Base-by-base conservation (phyloP, 2,888 invertebrate species). In the Athetis lepigone region DNA sequence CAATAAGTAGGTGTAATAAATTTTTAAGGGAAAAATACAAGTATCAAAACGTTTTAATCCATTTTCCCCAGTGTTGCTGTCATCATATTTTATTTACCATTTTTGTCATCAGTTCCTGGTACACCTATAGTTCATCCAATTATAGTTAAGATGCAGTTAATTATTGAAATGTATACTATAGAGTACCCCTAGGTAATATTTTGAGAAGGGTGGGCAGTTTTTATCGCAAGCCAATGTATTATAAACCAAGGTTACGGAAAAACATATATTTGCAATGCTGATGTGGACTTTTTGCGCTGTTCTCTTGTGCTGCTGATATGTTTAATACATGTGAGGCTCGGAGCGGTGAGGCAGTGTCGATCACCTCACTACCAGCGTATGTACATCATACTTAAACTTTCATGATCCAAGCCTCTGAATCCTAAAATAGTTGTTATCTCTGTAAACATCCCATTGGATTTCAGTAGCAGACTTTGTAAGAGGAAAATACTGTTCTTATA, bases 211-310 rank as follows among this genome's bases (percentile, higher is more conserved):
- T 73, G 68, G 65, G 49, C 52, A 62, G 36, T 65, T 80, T 82
- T 77, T 77, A 72, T 75, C 63, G 74, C 43, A 54, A 78, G 71
- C 70, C 68, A 79, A 68, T 80, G 80, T 79, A 81, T 77, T 67
- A 77, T 80, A 85, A 85, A 80, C 88, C 93, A 94, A 94, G 94
- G 94, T 94, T 93, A 92, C 87, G 82, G 86, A 87, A 87, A 84
- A 86, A 88, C 77, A 85, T 79, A 85, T 79, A 90, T 93, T 91
- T 88, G 88, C 89, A 92, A 87, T 90, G 87, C 83, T 89, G 89
- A 94, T 94, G 82, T 82, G 71, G 76, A 85, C 85, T 90, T 92
- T 93, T 92, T 92, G 92, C 92, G 88, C 81, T 85, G 88, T 85
- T 86, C 83, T 81, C 83, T 80, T 76, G 60, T 77, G 66, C 33